A percentile compares a stretch with the other conserved stretches of the same genome.
phyloP scores from a whole-genome alignment of 2,113 vertebrate species.

The Osmerus eperlanus region DNA sequence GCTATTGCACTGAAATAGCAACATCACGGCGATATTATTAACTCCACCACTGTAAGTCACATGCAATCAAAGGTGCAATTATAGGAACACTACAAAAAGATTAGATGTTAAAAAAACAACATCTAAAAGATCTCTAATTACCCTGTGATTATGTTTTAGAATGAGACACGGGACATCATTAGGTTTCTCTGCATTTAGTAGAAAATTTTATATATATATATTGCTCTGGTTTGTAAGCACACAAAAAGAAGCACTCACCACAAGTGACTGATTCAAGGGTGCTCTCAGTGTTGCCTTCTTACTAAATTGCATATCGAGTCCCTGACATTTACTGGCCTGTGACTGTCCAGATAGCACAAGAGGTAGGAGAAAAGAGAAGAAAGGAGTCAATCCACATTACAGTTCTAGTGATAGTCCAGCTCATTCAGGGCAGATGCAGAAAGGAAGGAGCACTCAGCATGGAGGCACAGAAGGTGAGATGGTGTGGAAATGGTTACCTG shows the following conservation, averaged over 20 bases:
- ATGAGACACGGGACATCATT: background rate
- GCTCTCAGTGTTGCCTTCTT: slow-evolving; percentile 19
- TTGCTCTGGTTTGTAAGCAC: background rate
- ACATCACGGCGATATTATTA: background rate
- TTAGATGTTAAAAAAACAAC: background rate
- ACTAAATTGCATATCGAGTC: slow-evolving; percentile 6
- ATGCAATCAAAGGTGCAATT: background rate
- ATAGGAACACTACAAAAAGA: background rate
- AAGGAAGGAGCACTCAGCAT: background rate
- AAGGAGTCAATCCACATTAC: background rate
- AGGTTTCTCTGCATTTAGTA: background rate
- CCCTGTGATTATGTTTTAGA: background rate
- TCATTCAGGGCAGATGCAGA: background rate
- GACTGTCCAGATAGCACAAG: slow-evolving; percentile 6
- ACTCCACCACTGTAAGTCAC: background rate
- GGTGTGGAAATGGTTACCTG: slow-evolving; percentile 3
- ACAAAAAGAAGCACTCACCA: slow-evolving; percentile 26
- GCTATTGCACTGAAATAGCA: slow-evolving; percentile 29
- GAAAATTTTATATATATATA: background rate
- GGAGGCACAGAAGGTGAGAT: background rate
- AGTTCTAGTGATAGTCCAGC: background rate
- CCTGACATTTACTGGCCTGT: slow-evolving; percentile 12
- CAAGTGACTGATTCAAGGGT: slow-evolving; percentile 8
- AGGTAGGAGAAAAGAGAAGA: background rate
- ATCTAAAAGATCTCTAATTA: background rate